phyloP scores from a whole-genome alignment of 2,797 vertebrate genomes.

The Artibeus jamaicensis region DNA sequence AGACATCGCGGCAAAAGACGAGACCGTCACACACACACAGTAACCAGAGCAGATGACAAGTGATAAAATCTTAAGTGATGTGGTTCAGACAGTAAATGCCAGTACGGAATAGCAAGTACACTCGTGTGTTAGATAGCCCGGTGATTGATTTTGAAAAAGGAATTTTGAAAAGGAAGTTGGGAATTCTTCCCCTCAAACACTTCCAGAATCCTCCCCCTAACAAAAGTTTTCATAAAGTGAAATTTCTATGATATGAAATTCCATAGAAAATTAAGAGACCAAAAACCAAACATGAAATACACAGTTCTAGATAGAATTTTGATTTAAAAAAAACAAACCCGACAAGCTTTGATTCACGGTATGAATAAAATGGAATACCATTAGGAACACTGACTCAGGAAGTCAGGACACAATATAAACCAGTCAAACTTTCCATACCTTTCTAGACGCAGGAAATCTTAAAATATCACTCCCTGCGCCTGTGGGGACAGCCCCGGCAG shows the following conservation, averaged over 20 bases:
- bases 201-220: neutral
- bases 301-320: conserved; percentile 56
- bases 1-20: neutral
- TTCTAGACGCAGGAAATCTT: conserved; percentile 82
- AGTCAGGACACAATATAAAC: conserved; percentile 84
- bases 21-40: neutral
- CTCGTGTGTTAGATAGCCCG: neutral
- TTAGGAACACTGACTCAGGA: conserved; percentile 83
- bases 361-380: conserved; percentile 73
- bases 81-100: neutral
- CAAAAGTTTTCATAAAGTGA: conserved; percentile 19
- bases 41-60: neutral
- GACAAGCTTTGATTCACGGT: conserved; percentile 72
- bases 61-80: neutral
- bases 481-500: conserved; percentile 40
- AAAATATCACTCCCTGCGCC: conserved; percentile 79
- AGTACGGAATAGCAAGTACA: neutral
- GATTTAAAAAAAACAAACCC: conserved; percentile 32
- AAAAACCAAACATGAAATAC: conserved; percentile 61
- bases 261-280: conserved; percentile 66
- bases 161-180: conserved; percentile 21
- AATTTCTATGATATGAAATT: conserved; percentile 39
- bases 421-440: conserved; percentile 82
- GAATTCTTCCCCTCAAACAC: neutral
- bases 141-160: neutral